Percentiles rank a stretch among this genome's conserved stretches.
phyloP scores from a whole-genome alignment of 2,888 invertebrate genomes.

The Agriopis aurantiaria region DNA sequence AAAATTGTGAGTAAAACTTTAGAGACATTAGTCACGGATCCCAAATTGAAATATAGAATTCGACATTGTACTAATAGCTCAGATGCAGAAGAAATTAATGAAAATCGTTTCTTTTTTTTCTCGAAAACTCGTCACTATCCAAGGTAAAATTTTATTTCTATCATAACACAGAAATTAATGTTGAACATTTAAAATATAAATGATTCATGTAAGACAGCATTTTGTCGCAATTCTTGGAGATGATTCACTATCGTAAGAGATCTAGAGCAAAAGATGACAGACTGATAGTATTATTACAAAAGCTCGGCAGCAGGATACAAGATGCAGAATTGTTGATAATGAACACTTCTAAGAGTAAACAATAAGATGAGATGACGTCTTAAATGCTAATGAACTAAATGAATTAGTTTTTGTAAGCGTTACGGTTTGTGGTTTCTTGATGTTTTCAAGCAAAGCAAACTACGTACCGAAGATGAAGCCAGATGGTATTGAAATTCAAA shows the following conservation, averaged over 20 bases:
- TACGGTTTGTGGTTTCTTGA: constrained; percentile 22
- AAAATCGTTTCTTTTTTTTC: neutral
- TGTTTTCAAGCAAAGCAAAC: constrained; percentile 12
- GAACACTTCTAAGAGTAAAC: constrained; percentile 24
- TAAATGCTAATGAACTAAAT: constrained; percentile 25
- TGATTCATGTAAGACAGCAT: constrained; percentile 23
- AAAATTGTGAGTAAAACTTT: neutral
- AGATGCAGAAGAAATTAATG: neutral
- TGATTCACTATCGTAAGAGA: constrained; percentile 46
- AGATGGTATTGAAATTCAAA: constrained; percentile 32
- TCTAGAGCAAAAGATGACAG: constrained; percentile 25
- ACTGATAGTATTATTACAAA: constrained; percentile 27
- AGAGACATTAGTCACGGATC: neutral
- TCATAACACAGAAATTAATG: constrained; percentile 8
- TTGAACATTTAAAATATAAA: neutral
- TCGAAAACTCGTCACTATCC: neutral
- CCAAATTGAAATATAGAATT: neutral
- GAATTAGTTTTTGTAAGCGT: constrained; percentile 27
- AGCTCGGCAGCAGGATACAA: constrained; percentile 7
- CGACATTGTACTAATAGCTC: neutral
- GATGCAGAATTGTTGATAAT: constrained; percentile 3
- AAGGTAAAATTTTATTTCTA: neutral
- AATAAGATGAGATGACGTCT: constrained; percentile 20
- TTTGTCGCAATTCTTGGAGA: constrained; percentile 32
- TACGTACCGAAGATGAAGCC: constrained; percentile 20